Conservation (phyloP, 2,113 vertebrate genomes). For the Apodemus sylvaticus region DNA sequence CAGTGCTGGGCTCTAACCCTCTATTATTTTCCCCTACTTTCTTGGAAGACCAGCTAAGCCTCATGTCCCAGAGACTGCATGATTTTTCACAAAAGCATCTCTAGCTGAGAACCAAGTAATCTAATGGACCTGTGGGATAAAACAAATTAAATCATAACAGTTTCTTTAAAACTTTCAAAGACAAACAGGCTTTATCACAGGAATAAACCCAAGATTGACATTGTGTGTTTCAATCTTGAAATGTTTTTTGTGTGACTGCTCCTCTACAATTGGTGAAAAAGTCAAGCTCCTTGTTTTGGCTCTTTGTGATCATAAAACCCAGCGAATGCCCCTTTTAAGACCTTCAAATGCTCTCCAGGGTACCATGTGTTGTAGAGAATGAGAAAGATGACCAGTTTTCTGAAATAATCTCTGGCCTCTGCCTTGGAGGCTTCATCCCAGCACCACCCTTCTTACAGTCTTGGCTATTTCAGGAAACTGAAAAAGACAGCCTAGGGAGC, state of each 20-base stretch:
- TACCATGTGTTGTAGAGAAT: background rate
- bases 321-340: background rate
- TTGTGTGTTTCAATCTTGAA: background rate
- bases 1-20: background rate
- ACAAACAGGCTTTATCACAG: background rate
- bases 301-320: background rate
- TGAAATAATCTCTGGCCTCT: background rate
- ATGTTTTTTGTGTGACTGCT: background rate
- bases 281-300: background rate
- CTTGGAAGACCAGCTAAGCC: background rate
- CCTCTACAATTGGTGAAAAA: background rate
- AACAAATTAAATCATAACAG: background rate
- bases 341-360: background rate
- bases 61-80: too few relatives aligned
- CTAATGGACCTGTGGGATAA: background rate
- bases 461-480: slow-evolving; percentile 71
- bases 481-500: slow-evolving; percentile 54
- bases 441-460: slow-evolving; percentile 24
- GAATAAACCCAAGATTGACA: background rate
- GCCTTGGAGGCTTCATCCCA: background rate
- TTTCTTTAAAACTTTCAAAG: background rate
- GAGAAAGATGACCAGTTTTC: background rate
- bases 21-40: too few relatives aligned
- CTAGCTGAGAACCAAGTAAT: background rate
- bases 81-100: background rate